Base-by-base conservation (phyloP, 2,113 vertebrate genomes). In the Morone saxatilis region DNA sequence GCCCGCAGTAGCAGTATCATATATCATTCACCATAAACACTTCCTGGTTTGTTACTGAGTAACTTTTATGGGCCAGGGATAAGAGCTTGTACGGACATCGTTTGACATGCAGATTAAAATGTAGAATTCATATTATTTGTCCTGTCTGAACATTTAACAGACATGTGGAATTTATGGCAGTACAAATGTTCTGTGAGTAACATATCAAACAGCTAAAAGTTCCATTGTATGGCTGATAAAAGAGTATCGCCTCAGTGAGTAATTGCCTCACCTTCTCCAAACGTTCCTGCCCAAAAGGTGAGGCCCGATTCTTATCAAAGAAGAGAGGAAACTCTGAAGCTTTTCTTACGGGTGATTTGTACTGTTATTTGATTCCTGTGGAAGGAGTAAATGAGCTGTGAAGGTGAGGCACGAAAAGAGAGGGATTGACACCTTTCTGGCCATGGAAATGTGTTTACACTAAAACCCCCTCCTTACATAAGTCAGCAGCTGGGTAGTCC, bases 311-410 rank as follows among this genome's bases (percentile, higher is more conserved):
- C 73, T 89, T 89, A 88, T 90, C 88, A 70, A 61, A 71, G 78
- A 59, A 60, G 61, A 75, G 59, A 69, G 54, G 53, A 84, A 86
- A 67, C 69, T 66, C 54, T 56, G 40, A 81, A 22, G 57, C 68
- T 48, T 63, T 85, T 77, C 59, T 83, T 79, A 38, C 0, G 43
- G 76, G 45, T 75, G 79, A 84, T 75, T 86, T 72, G 70, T 54
- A 11, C 71, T 78, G 81, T 65, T 77, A 61, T 85, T 86, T 45
- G 86, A 89, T 87, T 85, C 81, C 68, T 40, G 56, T 45, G 61
- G 76, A 87, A 84, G 71, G 50, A 86, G 80, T 79, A 86, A 92
- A 88, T 93, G 86, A 92, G 82, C 84, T 89, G 89, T 92, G 91
- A 93, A 94, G 91, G 88, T 81, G 90, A 92, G 51, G 72, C 59